Conservation (phyloP, 2,888 invertebrate species). For the Caenorhabditis auriculariae region DNA sequence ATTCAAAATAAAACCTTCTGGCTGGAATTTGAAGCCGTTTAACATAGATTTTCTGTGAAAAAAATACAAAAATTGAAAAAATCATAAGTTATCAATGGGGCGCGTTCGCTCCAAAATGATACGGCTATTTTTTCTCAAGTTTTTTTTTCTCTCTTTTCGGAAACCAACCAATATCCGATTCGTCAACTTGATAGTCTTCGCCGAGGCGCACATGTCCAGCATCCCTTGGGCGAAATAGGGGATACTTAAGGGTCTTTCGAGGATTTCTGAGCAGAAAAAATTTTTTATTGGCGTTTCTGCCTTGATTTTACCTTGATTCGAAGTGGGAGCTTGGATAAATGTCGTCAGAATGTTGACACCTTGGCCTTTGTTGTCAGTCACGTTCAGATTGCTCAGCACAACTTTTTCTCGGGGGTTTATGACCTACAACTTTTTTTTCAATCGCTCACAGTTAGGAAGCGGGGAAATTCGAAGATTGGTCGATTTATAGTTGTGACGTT, state of each 20-base stretch:
- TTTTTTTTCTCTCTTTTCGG: not conserved
- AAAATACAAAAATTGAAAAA: no score
- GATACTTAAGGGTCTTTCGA: conserved; percentile 28
- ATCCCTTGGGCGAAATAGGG: conserved; percentile 79
- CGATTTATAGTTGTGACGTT: no score
- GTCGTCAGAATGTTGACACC: conserved; percentile 86
- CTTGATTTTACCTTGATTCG: conserved; percentile 11
- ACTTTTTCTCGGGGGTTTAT: conserved; percentile 51
- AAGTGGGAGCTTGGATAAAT: conserved; percentile 70
- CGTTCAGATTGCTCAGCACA: conserved; percentile 50
- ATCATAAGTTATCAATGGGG: no score
- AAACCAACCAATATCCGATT: conserved; percentile 70
- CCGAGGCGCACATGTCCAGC: conserved; percentile 92
- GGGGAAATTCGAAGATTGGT: no score
- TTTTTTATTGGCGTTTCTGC: not conserved
- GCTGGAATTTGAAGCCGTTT: no score
- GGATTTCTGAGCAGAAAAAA: conserved; percentile 12
- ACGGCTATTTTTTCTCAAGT: no score
- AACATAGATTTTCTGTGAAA: no score
- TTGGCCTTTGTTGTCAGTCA: conserved; percentile 78
- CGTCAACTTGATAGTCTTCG: conserved; percentile 80
- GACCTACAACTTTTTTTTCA: conserved; percentile 25
- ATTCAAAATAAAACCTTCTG: no score
- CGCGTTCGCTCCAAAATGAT: no score
- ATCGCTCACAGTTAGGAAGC: no score